phyloP scores from a whole-genome alignment of 1,140 invertebrate species.

The Galleria mellonella region DNA sequence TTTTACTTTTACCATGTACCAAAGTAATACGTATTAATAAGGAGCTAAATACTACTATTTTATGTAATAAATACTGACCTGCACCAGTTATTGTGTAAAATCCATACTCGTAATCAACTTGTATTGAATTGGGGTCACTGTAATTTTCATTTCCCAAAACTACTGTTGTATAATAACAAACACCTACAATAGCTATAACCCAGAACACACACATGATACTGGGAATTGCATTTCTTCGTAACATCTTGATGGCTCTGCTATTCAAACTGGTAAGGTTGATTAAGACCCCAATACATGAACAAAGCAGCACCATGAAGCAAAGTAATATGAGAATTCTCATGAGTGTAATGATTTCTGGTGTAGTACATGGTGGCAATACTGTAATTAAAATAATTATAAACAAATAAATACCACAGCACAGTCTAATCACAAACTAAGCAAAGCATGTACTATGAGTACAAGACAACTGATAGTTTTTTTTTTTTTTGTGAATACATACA shows the following conservation, averaged over 20 bases:
- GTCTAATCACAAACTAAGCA: too few relatives aligned
- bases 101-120: conserved; percentile 75
- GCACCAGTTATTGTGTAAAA: conserved; percentile 75
- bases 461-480: too few relatives aligned
- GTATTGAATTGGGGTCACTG: conserved; percentile 51
- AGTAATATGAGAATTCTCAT: conserved; percentile 74
- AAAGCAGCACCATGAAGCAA: conserved; percentile 72
- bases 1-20: too few relatives aligned
- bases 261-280: conserved; percentile 72
- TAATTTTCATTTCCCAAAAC: conserved; percentile 65
- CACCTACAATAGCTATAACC: conserved; percentile 73
- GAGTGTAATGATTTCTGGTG: conserved; percentile 67
- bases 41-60: too few relatives aligned
- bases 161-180: conserved; percentile 73
- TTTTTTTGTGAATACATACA: too few relatives aligned
- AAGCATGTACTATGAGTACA: too few relatives aligned
- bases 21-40: too few relatives aligned
- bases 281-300: conserved; percentile 70
- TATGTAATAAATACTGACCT: conserved; percentile 51
- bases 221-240: conserved; percentile 71
- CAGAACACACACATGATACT: conserved; percentile 74
- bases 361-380: conserved; percentile 69
- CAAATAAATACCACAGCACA: too few relatives aligned
- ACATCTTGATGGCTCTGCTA: conserved; percentile 64
- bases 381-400: conserved; percentile 34